Conservation (phyloP, 2,113 vertebrate genomes). For the Rhabdomys dilectus region DNA sequence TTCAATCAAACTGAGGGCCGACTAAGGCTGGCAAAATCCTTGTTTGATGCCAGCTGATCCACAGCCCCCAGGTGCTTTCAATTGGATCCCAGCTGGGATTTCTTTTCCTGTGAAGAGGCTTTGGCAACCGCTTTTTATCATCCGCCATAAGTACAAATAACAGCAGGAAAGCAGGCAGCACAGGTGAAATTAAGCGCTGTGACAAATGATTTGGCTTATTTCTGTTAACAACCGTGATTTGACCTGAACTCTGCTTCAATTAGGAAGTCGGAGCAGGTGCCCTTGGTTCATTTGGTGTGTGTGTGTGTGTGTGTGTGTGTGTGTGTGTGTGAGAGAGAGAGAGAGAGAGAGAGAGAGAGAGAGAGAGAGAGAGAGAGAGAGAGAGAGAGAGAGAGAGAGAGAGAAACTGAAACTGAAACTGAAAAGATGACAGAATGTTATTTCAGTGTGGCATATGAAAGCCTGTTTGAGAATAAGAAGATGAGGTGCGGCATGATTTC, state of each 20-base stretch:
- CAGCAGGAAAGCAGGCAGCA: conserved; percentile 82
- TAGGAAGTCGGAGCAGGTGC: conserved; percentile 39
- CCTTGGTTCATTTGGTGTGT: conserved; percentile 53
- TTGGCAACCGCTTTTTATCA: conserved; percentile 86
- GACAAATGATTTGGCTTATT: conserved; percentile 81
- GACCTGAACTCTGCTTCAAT: conserved; percentile 80
- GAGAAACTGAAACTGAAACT: conserved; percentile 34
- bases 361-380: neutral
- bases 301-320: conserved; percentile 24
- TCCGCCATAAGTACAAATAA: conserved; percentile 85
- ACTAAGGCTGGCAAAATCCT: conserved; percentile 69
- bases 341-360: conserved; percentile 59
- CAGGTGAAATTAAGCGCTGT: conserved; percentile 79
- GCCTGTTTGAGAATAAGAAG: conserved; percentile 57
- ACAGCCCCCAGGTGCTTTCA: conserved; percentile 84
- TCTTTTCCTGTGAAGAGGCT: conserved; percentile 86
- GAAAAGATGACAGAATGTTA: conserved; percentile 73
- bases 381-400: conserved; percentile 3
- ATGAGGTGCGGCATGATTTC: conserved; percentile 45
- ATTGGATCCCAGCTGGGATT: conserved; percentile 86
- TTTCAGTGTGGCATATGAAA: conserved; percentile 65
- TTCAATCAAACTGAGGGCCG: conserved; percentile 76
- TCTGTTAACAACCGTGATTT: conserved; percentile 79
- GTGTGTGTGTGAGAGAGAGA: neutral
- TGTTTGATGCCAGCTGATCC: conserved; percentile 77